A percentile compares a stretch with the other conserved stretches of the same genome.
phyloP scores from a whole-genome alignment of 2,888 invertebrate genomes.

The Arrhopalites spinosus region DNA sequence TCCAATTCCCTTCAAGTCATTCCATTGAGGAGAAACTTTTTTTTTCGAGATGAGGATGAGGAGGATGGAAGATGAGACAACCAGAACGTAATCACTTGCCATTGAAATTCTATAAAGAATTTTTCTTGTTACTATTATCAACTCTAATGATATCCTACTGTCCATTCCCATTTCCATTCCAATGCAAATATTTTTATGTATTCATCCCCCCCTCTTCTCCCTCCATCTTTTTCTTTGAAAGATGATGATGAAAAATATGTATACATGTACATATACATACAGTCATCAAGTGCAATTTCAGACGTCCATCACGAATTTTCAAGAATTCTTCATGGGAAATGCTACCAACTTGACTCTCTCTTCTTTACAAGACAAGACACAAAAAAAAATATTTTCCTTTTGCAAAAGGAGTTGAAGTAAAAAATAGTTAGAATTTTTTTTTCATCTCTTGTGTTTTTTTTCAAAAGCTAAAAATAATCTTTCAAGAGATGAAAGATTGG shows the following conservation, averaged over 20 bases:
- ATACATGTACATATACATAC: neutral
- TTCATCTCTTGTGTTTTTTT: neutral
- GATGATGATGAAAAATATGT: neutral
- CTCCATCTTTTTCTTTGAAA: neutral
- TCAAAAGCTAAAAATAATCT: conserved; percentile 30
- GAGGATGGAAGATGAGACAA: conserved; percentile 16
- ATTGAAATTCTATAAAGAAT: conserved; percentile 36
- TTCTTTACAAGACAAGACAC: neutral
- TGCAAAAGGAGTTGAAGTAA: neutral
- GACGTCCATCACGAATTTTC: conserved; percentile 35
- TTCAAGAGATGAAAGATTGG: conserved; percentile 31
- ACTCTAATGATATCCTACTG: conserved; percentile 38
- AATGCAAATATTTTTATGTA: conserved; percentile 18
- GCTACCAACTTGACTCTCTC: neutral
- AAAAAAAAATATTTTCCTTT: neutral
- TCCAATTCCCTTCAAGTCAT: neutral
- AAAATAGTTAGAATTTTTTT: neutral
- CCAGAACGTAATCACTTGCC: conserved; percentile 24
- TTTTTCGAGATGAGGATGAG: no score
- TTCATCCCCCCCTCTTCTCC: neutral
- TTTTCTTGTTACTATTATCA: conserved; percentile 34
- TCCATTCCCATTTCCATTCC: conserved; percentile 8
- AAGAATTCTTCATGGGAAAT: conserved; percentile 37
- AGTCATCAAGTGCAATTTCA: conserved; percentile 39
- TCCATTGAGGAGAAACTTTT: conserved; percentile 6